phyloP scores from a whole-genome alignment of 2,113 vertebrate species.

The Motacilla alba region DNA sequence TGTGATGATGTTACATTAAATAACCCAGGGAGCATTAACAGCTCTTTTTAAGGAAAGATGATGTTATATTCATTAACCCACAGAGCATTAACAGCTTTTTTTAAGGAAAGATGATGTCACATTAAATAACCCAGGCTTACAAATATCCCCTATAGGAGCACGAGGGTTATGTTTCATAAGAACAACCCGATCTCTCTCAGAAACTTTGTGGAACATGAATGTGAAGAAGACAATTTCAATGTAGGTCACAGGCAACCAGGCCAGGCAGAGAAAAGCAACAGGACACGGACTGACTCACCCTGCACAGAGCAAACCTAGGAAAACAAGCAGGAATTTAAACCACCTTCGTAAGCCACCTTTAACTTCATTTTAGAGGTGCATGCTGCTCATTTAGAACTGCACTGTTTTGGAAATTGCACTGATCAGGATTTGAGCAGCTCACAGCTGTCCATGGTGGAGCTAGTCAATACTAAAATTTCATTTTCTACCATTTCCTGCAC shows the following conservation, averaged over 20 bases:
- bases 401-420: fast-evolving
- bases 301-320: background rate
- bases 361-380: background rate
- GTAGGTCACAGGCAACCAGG: fast-evolving
- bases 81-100: background rate
- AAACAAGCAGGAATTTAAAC: background rate
- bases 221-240: fast-evolving
- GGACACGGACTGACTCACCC: background rate
- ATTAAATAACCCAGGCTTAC: background rate
- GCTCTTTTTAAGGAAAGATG: background rate
- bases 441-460: background rate
- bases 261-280: background rate
- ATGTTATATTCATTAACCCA: background rate
- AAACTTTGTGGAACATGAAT: background rate
- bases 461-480: background rate
- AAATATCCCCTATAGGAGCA: fast-evolving
- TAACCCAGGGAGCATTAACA: background rate
- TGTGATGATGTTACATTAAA: background rate
- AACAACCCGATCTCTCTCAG: background rate
- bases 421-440: background rate
- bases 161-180: background rate
- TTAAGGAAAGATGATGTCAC: background rate
- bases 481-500: background rate
- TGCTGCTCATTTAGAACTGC: fast-evolving
- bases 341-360: no score